phyloP scores from a whole-genome alignment of 2,888 invertebrate species.

The Limnephilus auricula region DNA sequence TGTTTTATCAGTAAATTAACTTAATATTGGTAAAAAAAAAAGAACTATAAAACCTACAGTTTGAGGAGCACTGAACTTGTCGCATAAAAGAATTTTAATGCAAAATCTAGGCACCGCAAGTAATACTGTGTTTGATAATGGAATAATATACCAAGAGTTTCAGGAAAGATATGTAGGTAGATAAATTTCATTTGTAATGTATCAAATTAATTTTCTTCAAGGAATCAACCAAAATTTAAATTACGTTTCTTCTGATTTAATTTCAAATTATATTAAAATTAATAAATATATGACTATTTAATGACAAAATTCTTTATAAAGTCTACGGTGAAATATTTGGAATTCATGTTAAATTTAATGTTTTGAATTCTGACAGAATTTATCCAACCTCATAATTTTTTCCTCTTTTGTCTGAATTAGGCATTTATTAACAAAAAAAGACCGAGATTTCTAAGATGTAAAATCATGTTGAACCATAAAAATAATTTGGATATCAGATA shows the following conservation, averaged over 20 bases:
- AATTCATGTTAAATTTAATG: not conserved
- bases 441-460: too few species aligned
- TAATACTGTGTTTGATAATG: not conserved
- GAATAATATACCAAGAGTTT: not conserved
- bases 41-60: too few species aligned
- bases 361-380: not conserved
- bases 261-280: not conserved
- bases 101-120: not conserved
- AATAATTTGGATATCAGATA: too few species aligned
- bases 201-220: not conserved
- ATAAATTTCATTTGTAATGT: not conserved
- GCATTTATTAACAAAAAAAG: not conserved
- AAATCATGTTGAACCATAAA: too few species aligned
- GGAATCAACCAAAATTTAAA: not conserved
- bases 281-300: not conserved
- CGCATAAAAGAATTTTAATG: not conserved
- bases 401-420: not conserved
- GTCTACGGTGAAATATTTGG: not conserved
- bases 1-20: too few species aligned
- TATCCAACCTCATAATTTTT: not conserved
- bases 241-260: not conserved
- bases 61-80: not conserved
- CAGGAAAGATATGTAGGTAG: not conserved
- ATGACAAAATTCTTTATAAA: not conserved
- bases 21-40: too few species aligned